Conservation (phyloP, 2,888 invertebrate species). For the Coecobrya sp. region DNA sequence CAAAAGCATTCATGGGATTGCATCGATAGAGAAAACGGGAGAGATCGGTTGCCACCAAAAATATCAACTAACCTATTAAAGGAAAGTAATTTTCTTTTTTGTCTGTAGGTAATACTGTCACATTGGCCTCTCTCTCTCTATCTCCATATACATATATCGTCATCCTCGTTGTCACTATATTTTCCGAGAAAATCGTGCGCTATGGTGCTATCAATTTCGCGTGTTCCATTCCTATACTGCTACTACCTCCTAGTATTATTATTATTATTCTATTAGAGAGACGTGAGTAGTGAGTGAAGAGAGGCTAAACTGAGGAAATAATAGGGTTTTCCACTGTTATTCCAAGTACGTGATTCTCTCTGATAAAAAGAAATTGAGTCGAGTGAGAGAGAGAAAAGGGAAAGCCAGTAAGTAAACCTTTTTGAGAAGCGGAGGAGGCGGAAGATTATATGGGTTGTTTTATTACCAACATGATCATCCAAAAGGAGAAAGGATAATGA, state of each 20-base stretch:
- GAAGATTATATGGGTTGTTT: slow-evolving; percentile 61
- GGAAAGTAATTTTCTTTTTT: background rate
- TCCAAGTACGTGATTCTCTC: slow-evolving; percentile 6
- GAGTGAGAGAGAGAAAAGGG: background rate
- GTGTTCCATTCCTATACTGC: background rate
- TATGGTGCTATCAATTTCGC: background rate
- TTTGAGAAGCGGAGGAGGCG: background rate
- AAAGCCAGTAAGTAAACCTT: background rate
- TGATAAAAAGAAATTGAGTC: background rate
- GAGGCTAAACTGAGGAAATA: background rate
- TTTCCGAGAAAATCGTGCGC: background rate
- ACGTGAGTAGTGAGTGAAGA: slow-evolving; percentile 3
- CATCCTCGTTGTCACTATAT: background rate
- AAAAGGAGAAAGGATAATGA: slow-evolving; percentile 12
- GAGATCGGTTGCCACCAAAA: background rate
- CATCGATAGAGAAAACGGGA: background rate
- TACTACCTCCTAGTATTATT: background rate
- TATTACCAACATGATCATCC: slow-evolving; percentile 64
- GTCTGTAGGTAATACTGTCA: background rate
- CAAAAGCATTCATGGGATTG: background rate
- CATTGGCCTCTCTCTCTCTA: too few relatives aligned
- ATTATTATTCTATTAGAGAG: slow-evolving; percentile 12
- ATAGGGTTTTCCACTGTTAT: background rate
- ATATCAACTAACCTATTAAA: background rate
- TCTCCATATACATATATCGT: too few relatives aligned